Base-by-base conservation (phyloP, 2,888 invertebrate genomes). In the Eledone cirrhosa region DNA sequence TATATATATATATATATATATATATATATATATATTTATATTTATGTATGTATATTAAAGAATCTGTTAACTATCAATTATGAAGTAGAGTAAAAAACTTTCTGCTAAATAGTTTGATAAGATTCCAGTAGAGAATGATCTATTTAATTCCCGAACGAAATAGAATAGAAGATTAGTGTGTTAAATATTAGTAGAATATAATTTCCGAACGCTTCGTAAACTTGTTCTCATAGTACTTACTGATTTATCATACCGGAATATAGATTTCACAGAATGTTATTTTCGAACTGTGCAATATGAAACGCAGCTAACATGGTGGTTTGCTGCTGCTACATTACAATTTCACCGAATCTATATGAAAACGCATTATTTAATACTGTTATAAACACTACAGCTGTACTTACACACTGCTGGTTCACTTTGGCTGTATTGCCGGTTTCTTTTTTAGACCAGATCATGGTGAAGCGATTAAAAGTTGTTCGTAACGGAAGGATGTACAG, bases 251-350 rank as follows among this genome's bases (percentile, higher is more conserved):
- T 41, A 41, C 2, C 2, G 31, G 72, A 33, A 72, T 72, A 33
- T n/a, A 41, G n/a, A 41, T 22, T 16, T 22, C n/a, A 22, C 11
- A 72, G 72, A 72, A 72, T 72, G 41, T 33, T 22, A 72, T 72
- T 72, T 29, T 13, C 33, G 72, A 72, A 72, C 72, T n/a, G 41
- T 72, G 41, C n/a, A 72, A n/a, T 72, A 72, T 72, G 72, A 72
- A 31, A n/a, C 31, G 72, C 72, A 72, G 72, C 72, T 72, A 72
- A 72, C n/a, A 72, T 72, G 72, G 72, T 72, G 72, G 72, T 41
- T 72, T n/a, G 72, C 72, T 72, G 33, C 72, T 41, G 33, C 72
- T 41, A 33, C 72, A 72, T 41, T 41, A 72, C 41, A 72, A 41
- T 24, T 31, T 41, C 72, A 72, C 72, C 16, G 33, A 72, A 72